Base-by-base conservation (phyloP, 1,140 invertebrate genomes). In the Agraylea sexmaculata region DNA sequence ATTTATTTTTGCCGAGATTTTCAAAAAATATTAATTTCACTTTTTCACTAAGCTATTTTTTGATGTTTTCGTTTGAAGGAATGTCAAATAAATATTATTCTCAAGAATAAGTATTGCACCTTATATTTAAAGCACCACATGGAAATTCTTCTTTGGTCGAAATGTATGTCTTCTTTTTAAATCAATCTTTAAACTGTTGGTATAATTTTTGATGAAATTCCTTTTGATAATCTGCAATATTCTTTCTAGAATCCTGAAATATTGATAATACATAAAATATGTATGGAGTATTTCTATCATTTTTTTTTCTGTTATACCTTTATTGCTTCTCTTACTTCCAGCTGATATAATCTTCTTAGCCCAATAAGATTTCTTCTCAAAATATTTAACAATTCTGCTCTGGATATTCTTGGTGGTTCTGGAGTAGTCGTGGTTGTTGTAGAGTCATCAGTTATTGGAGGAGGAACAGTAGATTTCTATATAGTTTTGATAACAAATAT, bases 301-400 rank as follows among this genome's bases (percentile, higher is more conserved):
- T 19, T 36, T n/a, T 10, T 36, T 36, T 18, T 6, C 4, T 36
- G n/a, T 17, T 32, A 34, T 33, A 50, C 47, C n/a, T 21, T 31
- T 33, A 42, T 31, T 13, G 48, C 48, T 23, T 46, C 44, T 23
- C 48, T 43, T 25, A 47, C 27, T 37, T 68, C 65, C 20, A 66
- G 47, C 50, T 58, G 57, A 13, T 64, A 55, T 7, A 66, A 55
- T 29, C 62, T 54, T 41, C 55, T 53, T 32, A 66, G 50, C 3
- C 63, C 63, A 46, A 63, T 64, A 3, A 68, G 45, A 53, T 68
- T 68, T 31, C 65, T 54, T 28, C 62, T 59, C 2, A 68, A 50
- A 39, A 68, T 64, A 36, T 53, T 56, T 23, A 65, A 52, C 39
- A 68, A 64, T 43, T 64, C 62, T 35, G 51, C 42, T 50, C 65